Percentiles rank a stretch among this genome's conserved stretches.
Evolutionary conservation across 2,113 vertebrate species (phyloP).

Genomic region (Pyrgilauda ruficollis): DNA sequence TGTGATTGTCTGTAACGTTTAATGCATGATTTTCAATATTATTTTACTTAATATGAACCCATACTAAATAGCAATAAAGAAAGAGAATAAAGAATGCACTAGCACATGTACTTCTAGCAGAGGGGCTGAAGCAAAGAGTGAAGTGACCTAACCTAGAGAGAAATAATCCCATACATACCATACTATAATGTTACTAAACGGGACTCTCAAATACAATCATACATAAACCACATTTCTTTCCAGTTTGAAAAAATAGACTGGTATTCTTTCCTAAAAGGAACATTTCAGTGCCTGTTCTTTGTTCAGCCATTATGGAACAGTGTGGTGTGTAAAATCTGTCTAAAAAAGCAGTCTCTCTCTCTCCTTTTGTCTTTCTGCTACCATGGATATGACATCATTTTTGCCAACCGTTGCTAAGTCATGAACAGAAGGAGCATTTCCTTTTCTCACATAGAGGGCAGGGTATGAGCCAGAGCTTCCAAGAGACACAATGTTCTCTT

Average conservation of each 20-base stretch:
- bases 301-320: not conserved
- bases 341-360: not conserved
- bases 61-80: not conserved
- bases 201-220: not conserved
- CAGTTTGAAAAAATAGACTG: not conserved
- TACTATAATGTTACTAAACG: not conserved
- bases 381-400: constrained; percentile 70
- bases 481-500: constrained; percentile 51
- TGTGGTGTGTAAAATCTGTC: not conserved
- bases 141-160: not conserved
- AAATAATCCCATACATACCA: not conserved
- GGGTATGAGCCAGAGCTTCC: constrained; percentile 26
- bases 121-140: not conserved
- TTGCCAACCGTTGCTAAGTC: constrained; percentile 57
- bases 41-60: not conserved
- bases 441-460: constrained; percentile 38
- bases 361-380: constrained; percentile 43
- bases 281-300: not conserved
- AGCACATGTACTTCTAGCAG: not conserved
- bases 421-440: constrained; percentile 37
- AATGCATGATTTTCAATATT: not conserved
- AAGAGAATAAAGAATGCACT: not conserved
- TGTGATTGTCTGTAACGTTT: not conserved
- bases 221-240: constrained; percentile 18
- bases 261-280: not conserved